Evolutionary conservation across 2,113 vertebrate genomes (phyloP).

Genomic region (Apistogramma diplotaenia): DNA sequence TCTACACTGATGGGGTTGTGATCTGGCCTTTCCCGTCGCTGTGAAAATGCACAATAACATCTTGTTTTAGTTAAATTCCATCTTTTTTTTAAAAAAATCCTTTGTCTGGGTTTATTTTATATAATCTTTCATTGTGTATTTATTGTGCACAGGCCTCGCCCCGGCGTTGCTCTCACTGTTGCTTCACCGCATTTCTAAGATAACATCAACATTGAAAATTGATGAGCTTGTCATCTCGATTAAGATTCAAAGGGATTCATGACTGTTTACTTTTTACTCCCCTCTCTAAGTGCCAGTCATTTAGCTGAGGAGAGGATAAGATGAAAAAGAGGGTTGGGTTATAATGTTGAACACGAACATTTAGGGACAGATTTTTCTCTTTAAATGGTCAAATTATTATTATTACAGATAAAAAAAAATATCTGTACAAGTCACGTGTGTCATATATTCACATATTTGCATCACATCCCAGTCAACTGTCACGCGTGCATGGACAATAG

Average conservation of each 20-base stretch:
- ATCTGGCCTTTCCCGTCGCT: not conserved
- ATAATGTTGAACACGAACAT: not conserved
- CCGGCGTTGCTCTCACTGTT: not conserved
- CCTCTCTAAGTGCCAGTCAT: not conserved
- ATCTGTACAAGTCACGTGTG: no score
- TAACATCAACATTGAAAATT: slow-evolving; percentile 20
- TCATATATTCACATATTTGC: no score
- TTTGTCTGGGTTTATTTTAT: not conserved
- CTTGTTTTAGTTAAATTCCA: not conserved
- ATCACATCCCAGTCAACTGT: no score
- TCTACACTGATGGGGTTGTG: slow-evolving; percentile 13
- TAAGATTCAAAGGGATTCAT: slow-evolving; percentile 3
- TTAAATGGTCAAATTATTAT: not conserved
- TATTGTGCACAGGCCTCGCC: not conserved
- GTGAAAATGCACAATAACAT: not conserved
- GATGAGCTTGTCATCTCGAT: slow-evolving; percentile 29
- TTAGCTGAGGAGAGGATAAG: not conserved
- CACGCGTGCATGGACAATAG: no score
- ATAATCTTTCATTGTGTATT: slow-evolving; percentile 14
- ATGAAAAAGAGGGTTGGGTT: not conserved
- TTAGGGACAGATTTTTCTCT: not conserved
- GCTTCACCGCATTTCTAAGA: not conserved
- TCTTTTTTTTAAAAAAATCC: not conserved
- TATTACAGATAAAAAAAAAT: not conserved
- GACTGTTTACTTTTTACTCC: slow-evolving; percentile 16